These are phyloP conservation scores for Sphaeridia pumilis DNA, from an alignment of 2,888 invertebrate species.

Conservation along the genomic window DNA sequence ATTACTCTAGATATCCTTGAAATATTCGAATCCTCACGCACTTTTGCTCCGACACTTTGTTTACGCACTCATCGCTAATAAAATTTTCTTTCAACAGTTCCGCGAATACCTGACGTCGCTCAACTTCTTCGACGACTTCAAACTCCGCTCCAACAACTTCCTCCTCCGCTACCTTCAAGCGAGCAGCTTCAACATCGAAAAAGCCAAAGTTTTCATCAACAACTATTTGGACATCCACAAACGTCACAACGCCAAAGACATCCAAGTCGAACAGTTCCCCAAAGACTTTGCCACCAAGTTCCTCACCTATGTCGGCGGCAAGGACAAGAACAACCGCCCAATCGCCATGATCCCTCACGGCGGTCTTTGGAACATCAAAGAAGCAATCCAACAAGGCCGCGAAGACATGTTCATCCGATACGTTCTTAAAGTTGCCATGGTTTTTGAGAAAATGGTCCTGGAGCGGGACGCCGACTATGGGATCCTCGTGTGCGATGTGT, in stretches of 20 bases:
- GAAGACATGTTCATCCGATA: conserved; percentile 14
- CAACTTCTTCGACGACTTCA: conserved; percentile 2
- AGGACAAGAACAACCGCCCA: conserved; percentile 4
- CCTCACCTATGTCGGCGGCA: conserved; percentile 3
- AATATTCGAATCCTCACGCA: background rate
- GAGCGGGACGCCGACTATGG: conserved; percentile 11
- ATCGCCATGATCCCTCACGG: conserved; percentile 14
- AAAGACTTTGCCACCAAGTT: conserved; percentile 10
- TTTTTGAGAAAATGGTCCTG: conserved; percentile 7
- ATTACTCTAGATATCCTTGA: background rate
- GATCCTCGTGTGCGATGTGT: conserved; percentile 11
- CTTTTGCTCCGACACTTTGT: background rate
- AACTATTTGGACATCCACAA: conserved; percentile 1
- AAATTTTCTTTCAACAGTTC: conserved; percentile 3
- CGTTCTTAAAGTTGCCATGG: conserved; percentile 8
- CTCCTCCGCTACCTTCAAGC: conserved; percentile 6
- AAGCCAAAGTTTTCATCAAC: conserved; percentile 4
- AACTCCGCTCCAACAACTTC: conserved; percentile 4
- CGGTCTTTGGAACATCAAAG: conserved; percentile 13
- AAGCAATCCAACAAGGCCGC: conserved; percentile 8
- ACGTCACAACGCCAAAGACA: background rate
- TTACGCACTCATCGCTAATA: no score
- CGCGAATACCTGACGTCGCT: background rate
- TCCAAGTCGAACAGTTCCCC: conserved; percentile 1
- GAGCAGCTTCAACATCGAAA: conserved; percentile 3